These are phyloP conservation scores for Coptotermes formosanus DNA, from an alignment of 1,140 invertebrate genomes.

Conservation along the genomic window DNA sequence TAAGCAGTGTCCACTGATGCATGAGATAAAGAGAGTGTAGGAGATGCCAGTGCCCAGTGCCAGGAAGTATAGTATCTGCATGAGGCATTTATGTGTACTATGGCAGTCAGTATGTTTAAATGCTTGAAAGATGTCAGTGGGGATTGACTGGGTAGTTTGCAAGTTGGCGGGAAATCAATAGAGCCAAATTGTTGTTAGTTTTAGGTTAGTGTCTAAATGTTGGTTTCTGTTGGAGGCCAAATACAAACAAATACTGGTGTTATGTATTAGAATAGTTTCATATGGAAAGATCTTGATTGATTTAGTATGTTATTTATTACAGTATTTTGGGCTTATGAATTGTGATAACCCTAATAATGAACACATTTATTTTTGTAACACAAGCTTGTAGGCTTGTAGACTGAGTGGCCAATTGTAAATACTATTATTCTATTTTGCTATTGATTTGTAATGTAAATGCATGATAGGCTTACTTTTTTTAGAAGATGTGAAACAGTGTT, in stretches of 20 bases:
- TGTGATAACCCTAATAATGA: neutral
- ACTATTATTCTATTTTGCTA: conserved; percentile 8
- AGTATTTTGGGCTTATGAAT: neutral
- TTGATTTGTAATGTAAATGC: neutral
- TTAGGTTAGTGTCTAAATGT: neutral
- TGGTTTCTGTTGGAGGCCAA: neutral
- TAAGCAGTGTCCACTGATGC: too few species aligned
- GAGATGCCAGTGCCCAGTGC: too few species aligned
- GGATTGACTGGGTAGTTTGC: too few species aligned
- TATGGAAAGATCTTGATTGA: neutral
- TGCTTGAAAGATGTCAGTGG: too few species aligned
- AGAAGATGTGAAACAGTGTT: neutral
- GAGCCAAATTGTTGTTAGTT: neutral
- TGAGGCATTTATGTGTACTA: too few species aligned
- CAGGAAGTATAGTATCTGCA: too few species aligned
- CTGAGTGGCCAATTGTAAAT: neutral
- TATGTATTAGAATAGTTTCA: neutral
- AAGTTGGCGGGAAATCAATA: too few species aligned
- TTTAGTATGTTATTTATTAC: neutral
- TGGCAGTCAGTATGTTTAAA: too few species aligned
- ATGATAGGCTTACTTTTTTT: conserved; percentile 4
- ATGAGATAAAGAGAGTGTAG: too few species aligned
- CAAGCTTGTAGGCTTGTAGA: neutral
- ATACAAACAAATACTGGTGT: neutral
- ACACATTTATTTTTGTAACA: conserved; percentile 16